These are phyloP conservation scores for Diacarnus erythraeanus DNA, from an alignment of 37 sponge, comb jelly and placozoan species.

Conservation along the genomic window DNA sequence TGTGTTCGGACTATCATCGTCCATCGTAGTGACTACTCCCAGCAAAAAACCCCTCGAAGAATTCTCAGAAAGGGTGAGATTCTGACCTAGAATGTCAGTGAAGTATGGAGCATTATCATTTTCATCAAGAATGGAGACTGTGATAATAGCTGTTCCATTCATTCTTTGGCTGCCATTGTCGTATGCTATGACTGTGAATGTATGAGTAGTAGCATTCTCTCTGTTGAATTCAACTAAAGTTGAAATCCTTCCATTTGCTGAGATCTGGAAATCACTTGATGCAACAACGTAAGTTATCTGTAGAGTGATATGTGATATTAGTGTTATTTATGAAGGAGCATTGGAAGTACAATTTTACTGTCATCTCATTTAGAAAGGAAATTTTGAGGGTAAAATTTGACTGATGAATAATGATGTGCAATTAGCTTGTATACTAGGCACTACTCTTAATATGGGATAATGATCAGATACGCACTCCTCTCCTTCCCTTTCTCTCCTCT, in stretches of 20 bases:
- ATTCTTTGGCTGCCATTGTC: constrained; percentile 16
- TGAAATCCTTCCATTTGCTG: constrained; percentile 16
- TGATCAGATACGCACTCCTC: no score
- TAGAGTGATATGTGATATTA: no score
- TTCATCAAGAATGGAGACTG: constrained; percentile 41
- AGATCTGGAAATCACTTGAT: constrained; percentile 15
- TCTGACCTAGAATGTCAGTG: background rate
- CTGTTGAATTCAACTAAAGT: constrained; percentile 14
- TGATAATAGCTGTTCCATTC: constrained; percentile 15
- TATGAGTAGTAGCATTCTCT: constrained; percentile 3
- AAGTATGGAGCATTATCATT: constrained; percentile 65
- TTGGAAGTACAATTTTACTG: no score
- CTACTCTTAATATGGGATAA: no score
- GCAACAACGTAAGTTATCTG: constrained; percentile 28
- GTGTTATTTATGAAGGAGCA: no score
- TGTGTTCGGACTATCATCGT: constrained; percentile 36
- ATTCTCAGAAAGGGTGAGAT: constrained; percentile 1
- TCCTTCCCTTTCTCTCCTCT: background rate
- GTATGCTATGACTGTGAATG: constrained; percentile 14
- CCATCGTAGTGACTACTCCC: constrained; percentile 7
- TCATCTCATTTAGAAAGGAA: no score
- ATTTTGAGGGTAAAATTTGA: no score
- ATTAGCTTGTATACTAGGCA: no score
- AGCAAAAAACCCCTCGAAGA: background rate
- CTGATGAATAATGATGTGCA: no score